A percentile compares a stretch with the other conserved stretches of the same genome.
phyloP scores from a whole-genome alignment of 2,113 vertebrate species.

The Malurus melanocephalus region DNA sequence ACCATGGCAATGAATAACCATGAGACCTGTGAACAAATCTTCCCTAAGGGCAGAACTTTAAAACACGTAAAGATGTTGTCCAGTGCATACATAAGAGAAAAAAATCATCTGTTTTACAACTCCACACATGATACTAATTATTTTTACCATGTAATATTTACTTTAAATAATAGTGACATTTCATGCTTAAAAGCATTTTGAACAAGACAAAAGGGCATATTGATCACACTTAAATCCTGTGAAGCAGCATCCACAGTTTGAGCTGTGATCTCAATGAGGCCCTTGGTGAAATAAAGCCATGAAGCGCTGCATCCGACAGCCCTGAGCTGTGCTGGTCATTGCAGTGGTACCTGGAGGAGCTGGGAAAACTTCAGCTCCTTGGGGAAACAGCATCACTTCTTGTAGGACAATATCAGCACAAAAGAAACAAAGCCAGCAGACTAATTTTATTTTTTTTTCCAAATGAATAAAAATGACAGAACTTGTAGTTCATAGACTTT shows the following conservation, averaged over 20 bases:
- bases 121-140: background rate
- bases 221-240: background rate
- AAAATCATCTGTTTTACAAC: background rate
- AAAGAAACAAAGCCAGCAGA: background rate
- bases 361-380: background rate
- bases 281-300: background rate
- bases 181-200: background rate
- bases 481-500: background rate
- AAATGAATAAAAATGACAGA: background rate
- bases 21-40: background rate
- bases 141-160: background rate
- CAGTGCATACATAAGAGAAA: background rate
- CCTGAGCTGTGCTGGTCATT: background rate
- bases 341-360: background rate
- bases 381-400: background rate
- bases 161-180: background rate
- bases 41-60: background rate
- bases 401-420: background rate
- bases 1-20: background rate
- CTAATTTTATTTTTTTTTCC: background rate
- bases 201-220: background rate
- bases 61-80: background rate
- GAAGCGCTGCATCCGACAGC: accelerated
- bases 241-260: background rate
- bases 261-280: background rate